Evolutionary conservation across 2,113 vertebrate genomes (phyloP).

Genomic region (Clarias gariepinus): DNA sequence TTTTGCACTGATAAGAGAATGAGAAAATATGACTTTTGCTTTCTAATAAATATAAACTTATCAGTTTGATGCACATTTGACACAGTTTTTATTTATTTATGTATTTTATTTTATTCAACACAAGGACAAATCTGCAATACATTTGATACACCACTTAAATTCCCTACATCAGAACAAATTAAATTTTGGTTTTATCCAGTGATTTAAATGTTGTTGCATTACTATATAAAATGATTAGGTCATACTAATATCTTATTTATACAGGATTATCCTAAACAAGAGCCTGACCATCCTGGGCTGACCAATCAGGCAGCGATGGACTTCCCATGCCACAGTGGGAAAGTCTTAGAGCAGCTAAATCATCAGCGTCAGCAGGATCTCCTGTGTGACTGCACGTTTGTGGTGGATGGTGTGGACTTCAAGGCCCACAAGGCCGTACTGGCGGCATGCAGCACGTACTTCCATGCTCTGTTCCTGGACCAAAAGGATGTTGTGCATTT

Average conservation of each 20-base stretch:
- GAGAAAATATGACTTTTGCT: too few relatives aligned
- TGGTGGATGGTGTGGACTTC: conserved; percentile 94
- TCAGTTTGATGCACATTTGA: too few relatives aligned
- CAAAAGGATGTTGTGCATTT: conserved; percentile 97
- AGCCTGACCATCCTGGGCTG: neutral
- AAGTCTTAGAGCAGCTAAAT: conserved; percentile 92
- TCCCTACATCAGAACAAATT: too few relatives aligned
- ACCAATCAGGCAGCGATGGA: conserved; percentile 78
- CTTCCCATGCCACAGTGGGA: conserved; percentile 93
- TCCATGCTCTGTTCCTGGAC: conserved; percentile 92
- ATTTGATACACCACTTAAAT: too few relatives aligned
- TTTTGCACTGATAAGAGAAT: too few relatives aligned
- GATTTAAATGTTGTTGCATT: neutral
- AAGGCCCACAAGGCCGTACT: conserved; percentile 96
- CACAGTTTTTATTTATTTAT: too few relatives aligned
- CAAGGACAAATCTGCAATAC: too few relatives aligned
- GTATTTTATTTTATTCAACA: too few relatives aligned
- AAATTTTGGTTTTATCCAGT: neutral
- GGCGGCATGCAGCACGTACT: conserved; percentile 93
- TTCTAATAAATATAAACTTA: too few relatives aligned
- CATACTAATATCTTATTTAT: neutral
- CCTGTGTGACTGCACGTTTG: conserved; percentile 96
- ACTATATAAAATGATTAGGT: neutral
- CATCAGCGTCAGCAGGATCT: conserved; percentile 90
- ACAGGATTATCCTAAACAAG: neutral